Base-by-base conservation (phyloP, 2,797 vertebrate genomes). In the Cetoscarus ocellatus region DNA sequence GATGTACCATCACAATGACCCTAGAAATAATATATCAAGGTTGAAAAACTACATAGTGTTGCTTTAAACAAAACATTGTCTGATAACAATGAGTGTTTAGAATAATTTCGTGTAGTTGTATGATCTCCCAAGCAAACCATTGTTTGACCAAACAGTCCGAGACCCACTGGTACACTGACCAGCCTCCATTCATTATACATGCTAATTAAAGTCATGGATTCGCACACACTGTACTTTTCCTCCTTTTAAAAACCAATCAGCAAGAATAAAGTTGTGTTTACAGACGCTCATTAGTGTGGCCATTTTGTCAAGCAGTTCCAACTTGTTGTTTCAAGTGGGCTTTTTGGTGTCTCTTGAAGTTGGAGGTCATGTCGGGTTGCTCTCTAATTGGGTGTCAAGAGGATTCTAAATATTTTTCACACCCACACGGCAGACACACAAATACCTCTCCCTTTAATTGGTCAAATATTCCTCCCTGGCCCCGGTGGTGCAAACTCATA, bases 311-410 rank as follows among this genome's bases (percentile, higher is more conserved):
- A 86, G 84, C 84, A 68, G 69, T 64, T 90, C 80, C 79, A 79
- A 87, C 85, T 83, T 82, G 84, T 91, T 87, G 86, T 90, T 90
- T 87, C 73, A 89, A 88, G 82, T 82, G 75, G 82, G 90, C 76
- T 89, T 86, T 91, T 77, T 83, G 73, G 73, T 70, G 83, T 79
- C 79, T 91, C 79, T 86, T 86, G 86, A 86, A 90, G 75, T 90
- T 86, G 60, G 84, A 86, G 88, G 91, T 91, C 86, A 88, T 83
- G 80, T 69, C 59, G 72, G 87, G 88, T 78, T 84, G 75, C 83
- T 81, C 80, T 82, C 86, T 94, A 94, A 95, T 95, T 95, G 91
- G 93, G 87, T 89, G 89, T 92, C 93, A 84, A 86, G 93, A 91
- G 94, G 90, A 94, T 93, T 92, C 86, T 86, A 86, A 85, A 90